Percentiles rank a stretch among this genome's conserved stretches.
These are phyloP conservation scores for Symphodus melops DNA, from an alignment of 2,113 vertebrate genomes.

Conservation along the genomic window DNA sequence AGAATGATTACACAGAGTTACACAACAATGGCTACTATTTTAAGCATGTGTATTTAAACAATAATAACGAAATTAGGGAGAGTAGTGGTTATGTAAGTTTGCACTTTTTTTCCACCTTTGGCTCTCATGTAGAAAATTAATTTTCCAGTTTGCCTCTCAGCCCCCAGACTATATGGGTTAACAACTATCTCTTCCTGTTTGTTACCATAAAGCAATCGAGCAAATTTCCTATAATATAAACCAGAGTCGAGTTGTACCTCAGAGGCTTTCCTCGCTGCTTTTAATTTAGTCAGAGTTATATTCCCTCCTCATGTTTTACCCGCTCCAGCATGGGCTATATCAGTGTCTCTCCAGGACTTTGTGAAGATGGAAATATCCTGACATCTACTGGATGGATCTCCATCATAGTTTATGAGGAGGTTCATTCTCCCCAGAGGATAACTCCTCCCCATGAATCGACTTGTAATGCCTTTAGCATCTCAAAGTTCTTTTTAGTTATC, in stretches of 20 bases:
- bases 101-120: not conserved
- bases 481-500: not conserved
- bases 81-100: not conserved
- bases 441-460: too few species aligned
- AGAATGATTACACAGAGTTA: not conserved
- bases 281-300: not conserved
- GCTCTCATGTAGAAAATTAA: not conserved
- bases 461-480: not conserved
- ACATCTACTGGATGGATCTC: not conserved
- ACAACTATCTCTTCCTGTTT: constrained; percentile 4
- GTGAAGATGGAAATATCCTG: not conserved
- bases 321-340: too few species aligned
- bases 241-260: not conserved
- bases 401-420: not conserved
- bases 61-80: not conserved
- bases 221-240: constrained; percentile 20
- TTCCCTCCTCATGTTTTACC: not conserved
- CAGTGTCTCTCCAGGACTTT: not conserved
- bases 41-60: not conserved
- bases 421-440: not conserved
- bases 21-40: not conserved
- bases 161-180: not conserved
- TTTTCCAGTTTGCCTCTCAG: not conserved
- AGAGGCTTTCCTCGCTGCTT: not conserved
- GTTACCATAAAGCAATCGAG: constrained; percentile 25